Base-by-base conservation (phyloP, 2,888 invertebrate species). In the Drosophila demipolita region DNA sequence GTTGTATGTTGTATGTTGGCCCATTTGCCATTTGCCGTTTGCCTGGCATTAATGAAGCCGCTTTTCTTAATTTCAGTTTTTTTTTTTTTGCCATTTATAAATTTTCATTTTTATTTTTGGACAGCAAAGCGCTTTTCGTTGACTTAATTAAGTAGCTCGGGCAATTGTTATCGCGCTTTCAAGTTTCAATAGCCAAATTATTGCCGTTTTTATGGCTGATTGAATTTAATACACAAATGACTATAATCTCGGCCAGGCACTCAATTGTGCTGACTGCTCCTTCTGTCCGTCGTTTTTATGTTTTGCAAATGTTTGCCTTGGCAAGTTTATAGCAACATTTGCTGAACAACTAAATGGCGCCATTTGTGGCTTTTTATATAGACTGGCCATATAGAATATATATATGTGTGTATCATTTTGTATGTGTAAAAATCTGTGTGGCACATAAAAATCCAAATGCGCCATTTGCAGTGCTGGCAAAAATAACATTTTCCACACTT, bases 401-500 rank as follows among this genome's bases (percentile, higher is more conserved):
- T 40, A 52, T 36, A 53, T 32, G 52, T 23, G 45, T 49, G 17
- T 38, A 48, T n/a, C 50, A 23, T 4, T 62, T 40, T 67, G 60
- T 67, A 48, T 70, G 52, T 69, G 61, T 63, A 76, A 83, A 76
- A 83, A 83, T 86, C 83, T 75, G 69, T 78, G 85, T 73, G 80
- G 45, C 78, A 80, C 90, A 90, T 90, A 85, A 90, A 89, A 86
- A 80, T 80, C 86, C 66, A 80, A 89, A 87, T 82, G 86, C 85
- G 82, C 75, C 87, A 80, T 89, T 89, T 87, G 87, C 84, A 75
- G 69, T 65, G 83, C 81, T 87, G 79, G 87, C 83, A 81, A 79
- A 86, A 88, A 88, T 84, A 89, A 77, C 90, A 89, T 90, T 89
- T 87, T 85, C 90, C 89, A 87, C 86, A 87, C 86, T 88, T 90